phyloP scores from a whole-genome alignment of 2,113 vertebrate species.

The Cyanocitta stelleri region DNA sequence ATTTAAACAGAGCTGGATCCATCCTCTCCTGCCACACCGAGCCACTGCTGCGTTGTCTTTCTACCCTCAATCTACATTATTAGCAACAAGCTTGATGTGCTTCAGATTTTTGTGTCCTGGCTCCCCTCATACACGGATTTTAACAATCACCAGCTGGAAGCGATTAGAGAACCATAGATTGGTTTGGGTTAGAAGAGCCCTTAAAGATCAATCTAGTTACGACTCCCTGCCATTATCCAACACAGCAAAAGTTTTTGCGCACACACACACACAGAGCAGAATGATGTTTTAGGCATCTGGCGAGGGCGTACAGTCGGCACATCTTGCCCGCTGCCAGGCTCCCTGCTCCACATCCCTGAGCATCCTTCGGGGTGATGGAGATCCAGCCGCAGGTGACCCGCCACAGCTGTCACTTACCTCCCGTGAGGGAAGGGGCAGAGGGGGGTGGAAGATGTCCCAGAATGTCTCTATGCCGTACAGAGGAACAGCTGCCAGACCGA shows the following conservation, averaged over 20 bases:
- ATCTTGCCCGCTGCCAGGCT: too few relatives aligned
- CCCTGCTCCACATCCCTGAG: neutral
- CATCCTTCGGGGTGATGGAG: rapidly evolving
- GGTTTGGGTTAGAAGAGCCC: neutral
- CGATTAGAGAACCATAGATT: rapidly evolving
- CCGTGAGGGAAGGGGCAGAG: rapidly evolving
- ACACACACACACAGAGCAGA: rapidly evolving
- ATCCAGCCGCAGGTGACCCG: neutral
- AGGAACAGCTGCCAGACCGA: neutral
- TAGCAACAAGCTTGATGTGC: rapidly evolving
- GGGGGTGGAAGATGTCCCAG: rapidly evolving
- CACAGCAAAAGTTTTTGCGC: rapidly evolving
- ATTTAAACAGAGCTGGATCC: neutral
- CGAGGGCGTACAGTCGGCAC: rapidly evolving
- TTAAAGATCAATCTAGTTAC: too few relatives aligned
- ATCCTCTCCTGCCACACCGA: neutral
- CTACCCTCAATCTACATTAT: rapidly evolving
- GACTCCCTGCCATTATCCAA: neutral
- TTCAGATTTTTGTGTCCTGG: neutral
- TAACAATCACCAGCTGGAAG: neutral
- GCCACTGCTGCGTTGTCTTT: neutral
- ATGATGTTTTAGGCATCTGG: neutral
- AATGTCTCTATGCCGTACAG: rapidly evolving
- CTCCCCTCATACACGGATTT: rapidly evolving
- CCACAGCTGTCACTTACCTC: rapidly evolving